phyloP scores from a whole-genome alignment of 2,113 vertebrate species.

The Malaclemys terrapin region DNA sequence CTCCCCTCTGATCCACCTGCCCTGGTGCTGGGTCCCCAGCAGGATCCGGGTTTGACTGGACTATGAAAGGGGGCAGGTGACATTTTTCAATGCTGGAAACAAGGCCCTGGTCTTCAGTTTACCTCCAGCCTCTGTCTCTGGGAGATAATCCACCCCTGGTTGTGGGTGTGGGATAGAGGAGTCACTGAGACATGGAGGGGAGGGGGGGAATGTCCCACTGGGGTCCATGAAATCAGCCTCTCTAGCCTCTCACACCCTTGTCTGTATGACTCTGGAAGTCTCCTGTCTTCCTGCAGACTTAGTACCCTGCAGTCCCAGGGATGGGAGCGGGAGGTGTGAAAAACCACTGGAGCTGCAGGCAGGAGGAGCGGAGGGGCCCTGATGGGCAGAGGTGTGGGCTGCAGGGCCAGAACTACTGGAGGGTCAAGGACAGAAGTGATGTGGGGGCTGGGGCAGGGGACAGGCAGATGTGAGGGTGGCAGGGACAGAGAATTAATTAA shows the following conservation, averaged over 20 bases:
- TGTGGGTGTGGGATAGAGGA: not conserved
- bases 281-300: not conserved
- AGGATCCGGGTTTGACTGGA: constrained; percentile 53
- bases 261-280: not conserved
- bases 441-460: no score
- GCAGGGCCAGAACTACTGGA: no score
- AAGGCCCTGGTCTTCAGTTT: constrained; percentile 57
- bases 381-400: no score
- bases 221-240: not conserved
- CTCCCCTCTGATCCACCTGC: constrained; percentile 35
- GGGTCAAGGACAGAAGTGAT: no score
- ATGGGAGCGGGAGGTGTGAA: no score
- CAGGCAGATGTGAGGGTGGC: no score
- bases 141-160: not conserved
- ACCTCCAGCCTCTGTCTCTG: not conserved
- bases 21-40: constrained; percentile 27
- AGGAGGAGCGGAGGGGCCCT: no score
- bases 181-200: not conserved
- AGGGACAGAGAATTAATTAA: no score
- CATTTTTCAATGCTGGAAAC: constrained; percentile 64
- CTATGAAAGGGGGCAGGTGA: constrained; percentile 55
- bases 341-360: no score
- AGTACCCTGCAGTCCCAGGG: not conserved
- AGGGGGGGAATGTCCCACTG: not conserved
- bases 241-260: not conserved